Conservation (phyloP, 2,797 vertebrate species). For the Platalea minor region DNA sequence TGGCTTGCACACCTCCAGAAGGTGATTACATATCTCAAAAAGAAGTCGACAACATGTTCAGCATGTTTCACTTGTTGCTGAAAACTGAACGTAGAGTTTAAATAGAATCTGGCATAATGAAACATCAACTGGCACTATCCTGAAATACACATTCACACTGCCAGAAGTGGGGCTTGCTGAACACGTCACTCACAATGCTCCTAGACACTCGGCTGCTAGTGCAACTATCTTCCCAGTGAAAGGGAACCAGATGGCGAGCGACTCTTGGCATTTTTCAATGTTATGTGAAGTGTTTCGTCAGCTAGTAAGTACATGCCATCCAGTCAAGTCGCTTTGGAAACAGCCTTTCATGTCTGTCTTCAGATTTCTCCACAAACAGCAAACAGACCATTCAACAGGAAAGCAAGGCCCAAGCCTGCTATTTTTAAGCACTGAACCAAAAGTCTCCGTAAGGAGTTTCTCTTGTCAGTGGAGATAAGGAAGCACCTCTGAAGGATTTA, state of each 20-base stretch:
- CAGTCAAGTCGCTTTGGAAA: neutral
- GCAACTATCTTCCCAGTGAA: neutral
- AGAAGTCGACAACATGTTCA: neutral
- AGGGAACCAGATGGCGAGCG: constrained; percentile 47
- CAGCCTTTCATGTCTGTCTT: neutral
- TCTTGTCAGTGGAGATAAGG: neutral
- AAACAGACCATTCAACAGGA: neutral
- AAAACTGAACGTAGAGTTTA: constrained; percentile 12
- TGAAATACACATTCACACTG: constrained; percentile 39
- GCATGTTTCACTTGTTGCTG: neutral
- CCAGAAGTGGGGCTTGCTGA: constrained; percentile 43
- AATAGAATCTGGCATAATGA: neutral
- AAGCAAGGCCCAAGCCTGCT: neutral
- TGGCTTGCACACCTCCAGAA: neutral
- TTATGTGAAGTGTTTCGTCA: constrained; percentile 45
- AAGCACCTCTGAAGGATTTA: neutral
- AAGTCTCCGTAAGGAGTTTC: neutral
- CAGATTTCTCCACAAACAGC: neutral
- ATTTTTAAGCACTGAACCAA: neutral
- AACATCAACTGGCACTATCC: constrained; percentile 47
- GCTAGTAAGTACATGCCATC: constrained; percentile 1
- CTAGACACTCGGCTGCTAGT: constrained; percentile 28
- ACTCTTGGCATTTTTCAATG: constrained; percentile 41
- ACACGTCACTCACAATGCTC: constrained; percentile 24
- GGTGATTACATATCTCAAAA: neutral